Conservation (phyloP, 2,888 invertebrate genomes). For the Geotrupes spiniger region DNA sequence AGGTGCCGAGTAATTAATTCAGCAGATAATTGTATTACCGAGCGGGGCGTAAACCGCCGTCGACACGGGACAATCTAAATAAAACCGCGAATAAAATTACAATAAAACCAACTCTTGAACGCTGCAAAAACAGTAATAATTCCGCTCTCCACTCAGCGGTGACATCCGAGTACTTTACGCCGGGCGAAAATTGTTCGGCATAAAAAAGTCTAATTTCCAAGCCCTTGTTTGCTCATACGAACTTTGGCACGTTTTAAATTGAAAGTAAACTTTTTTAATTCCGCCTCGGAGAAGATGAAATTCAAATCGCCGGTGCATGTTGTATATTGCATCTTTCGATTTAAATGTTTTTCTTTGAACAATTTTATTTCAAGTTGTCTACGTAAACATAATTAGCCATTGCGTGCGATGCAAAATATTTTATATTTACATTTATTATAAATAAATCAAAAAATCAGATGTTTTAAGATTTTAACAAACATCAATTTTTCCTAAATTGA, state of each 20-base stretch:
- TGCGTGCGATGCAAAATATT: too few relatives aligned
- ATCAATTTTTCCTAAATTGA: too few relatives aligned
- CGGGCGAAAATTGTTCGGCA: conserved; percentile 25
- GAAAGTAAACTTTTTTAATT: conserved; percentile 22
- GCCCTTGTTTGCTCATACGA: conserved; percentile 21
- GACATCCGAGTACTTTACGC: conserved; percentile 24
- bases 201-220: conserved; percentile 23
- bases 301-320: too few relatives aligned
- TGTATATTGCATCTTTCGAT: too few relatives aligned
- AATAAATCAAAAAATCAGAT: too few relatives aligned
- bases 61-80: conserved; percentile 27
- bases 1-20: conserved; percentile 40
- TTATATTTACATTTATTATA: too few relatives aligned
- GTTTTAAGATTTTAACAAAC: too few relatives aligned
- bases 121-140: conserved; percentile 32
- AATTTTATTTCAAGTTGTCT: too few relatives aligned
- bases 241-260: conserved; percentile 16
- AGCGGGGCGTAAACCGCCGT: conserved; percentile 32
- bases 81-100: conserved; percentile 36
- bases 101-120: conserved; percentile 26
- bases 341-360: too few relatives aligned
- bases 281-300: conserved; percentile 1
- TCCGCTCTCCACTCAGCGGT: conserved; percentile 22
- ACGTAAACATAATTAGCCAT: too few relatives aligned
- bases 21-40: conserved; percentile 39